A percentile compares a stretch with the other conserved stretches of the same genome.
Conservation (phyloP, 2,797 vertebrate species). For the Philypnodon macrostomus region DNA sequence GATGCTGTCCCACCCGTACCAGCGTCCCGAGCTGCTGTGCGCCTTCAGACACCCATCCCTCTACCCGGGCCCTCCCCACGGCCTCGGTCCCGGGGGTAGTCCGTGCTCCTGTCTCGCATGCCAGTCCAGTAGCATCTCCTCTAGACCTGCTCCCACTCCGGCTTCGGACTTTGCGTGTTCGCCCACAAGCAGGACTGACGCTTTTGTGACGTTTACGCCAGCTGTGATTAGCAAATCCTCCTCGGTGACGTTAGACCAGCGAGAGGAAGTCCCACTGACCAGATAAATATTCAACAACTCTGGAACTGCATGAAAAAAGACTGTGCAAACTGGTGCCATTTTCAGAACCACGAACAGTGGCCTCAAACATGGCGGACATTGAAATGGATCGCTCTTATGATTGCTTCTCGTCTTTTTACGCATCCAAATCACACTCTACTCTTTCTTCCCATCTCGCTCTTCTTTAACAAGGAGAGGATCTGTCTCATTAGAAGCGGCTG, state of each 20-base stretch:
- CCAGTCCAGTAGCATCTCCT: conserved; percentile 83
- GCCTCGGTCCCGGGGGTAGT: conserved; percentile 87
- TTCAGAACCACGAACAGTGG: conserved; percentile 7
- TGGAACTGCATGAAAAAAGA: conserved; percentile 51
- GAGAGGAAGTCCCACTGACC: conserved; percentile 96
- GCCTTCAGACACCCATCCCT: conserved; percentile 94
- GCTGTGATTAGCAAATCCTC: conserved; percentile 94
- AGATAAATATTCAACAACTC: conserved; percentile 80
- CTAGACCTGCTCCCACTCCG: conserved; percentile 66
- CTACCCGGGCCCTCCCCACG: conserved; percentile 80
- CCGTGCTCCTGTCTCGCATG: conserved; percentile 94
- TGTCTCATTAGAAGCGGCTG: conserved; percentile 77
- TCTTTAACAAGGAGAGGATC: conserved; percentile 74
- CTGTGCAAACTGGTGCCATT: neutral
- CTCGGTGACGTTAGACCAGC: conserved; percentile 90
- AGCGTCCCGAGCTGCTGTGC: conserved; percentile 94
- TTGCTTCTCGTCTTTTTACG: conserved; percentile 48
- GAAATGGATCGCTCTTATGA: conserved; percentile 51
- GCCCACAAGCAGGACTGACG: conserved; percentile 91
- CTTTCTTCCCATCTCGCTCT: conserved; percentile 58
- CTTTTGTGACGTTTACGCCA: conserved; percentile 94
- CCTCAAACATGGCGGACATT: conserved; percentile 27
- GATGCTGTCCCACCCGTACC: conserved; percentile 94
- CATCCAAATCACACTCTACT: conserved; percentile 52
- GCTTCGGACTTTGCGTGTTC: conserved; percentile 91